These are phyloP conservation scores for Aleiodes alternator DNA, from an alignment of 2,888 invertebrate species.

Conservation along the genomic window DNA sequence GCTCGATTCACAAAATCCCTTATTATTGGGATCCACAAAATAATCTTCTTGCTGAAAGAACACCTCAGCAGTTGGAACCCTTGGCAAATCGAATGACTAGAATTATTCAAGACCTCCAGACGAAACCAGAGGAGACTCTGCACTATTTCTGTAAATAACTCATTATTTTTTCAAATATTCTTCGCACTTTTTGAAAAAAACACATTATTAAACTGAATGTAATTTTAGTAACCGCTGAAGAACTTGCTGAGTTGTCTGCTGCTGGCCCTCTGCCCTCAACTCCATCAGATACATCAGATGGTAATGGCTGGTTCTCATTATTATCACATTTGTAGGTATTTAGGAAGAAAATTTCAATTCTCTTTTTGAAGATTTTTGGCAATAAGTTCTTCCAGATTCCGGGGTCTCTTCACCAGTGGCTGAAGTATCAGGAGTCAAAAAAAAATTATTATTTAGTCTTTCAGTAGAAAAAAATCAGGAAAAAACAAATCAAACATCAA, in stretches of 20 bases:
- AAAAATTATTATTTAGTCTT: background rate
- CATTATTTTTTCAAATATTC: background rate
- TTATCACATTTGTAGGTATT: conserved; percentile 1
- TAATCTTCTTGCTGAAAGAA: conserved; percentile 32
- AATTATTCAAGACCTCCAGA: conserved; percentile 27
- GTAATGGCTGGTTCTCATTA: background rate
- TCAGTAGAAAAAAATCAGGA: too few relatives aligned
- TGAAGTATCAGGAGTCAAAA: background rate
- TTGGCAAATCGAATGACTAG: conserved; percentile 9
- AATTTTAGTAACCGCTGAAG: background rate
- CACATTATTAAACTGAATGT: background rate
- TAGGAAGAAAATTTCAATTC: background rate
- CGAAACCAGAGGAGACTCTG: background rate
- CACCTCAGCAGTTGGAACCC: background rate
- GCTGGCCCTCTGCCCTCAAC: background rate
- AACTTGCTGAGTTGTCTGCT: background rate
- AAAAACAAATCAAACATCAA: too few relatives aligned
- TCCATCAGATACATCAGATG: background rate
- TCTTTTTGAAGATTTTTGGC: background rate
- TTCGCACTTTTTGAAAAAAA: background rate
- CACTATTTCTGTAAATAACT: background rate
- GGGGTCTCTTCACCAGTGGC: background rate
- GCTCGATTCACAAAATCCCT: background rate
- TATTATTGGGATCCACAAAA: conserved; percentile 28
- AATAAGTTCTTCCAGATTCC: conserved; percentile 9